These are phyloP conservation scores for Harlomillsia oculata DNA, from an alignment of 1,140 invertebrate species.

Conservation along the genomic window DNA sequence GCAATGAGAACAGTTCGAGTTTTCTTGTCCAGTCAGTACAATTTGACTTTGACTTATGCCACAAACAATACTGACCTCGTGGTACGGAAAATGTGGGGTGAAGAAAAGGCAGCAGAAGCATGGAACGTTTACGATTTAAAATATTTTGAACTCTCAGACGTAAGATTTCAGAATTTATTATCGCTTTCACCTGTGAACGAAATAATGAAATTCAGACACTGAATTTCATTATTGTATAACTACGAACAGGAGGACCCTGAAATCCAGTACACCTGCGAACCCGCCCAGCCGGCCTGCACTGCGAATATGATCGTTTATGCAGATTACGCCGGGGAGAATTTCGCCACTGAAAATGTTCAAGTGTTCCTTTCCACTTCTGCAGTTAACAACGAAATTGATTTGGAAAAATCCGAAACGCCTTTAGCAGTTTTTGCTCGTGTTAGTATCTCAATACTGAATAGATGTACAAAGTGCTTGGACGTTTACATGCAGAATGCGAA, in stretches of 20 bases:
- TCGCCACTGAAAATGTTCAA: background rate
- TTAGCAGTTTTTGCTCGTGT: conserved; percentile 17
- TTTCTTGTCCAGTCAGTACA: background rate
- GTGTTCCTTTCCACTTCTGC: conserved; percentile 17
- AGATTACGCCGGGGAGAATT: background rate
- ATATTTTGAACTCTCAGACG: background rate
- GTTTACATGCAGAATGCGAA: too few species aligned
- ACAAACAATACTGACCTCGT: background rate
- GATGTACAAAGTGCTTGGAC: too few species aligned
- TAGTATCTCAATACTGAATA: too few species aligned
- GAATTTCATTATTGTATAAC: background rate
- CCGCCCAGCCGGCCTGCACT: background rate
- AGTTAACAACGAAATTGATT: background rate
- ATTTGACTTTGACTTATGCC: background rate
- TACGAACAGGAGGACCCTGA: background rate
- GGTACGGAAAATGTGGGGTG: background rate
- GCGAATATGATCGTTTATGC: conserved; percentile 5
- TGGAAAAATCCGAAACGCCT: conserved; percentile 3
- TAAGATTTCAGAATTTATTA: background rate
- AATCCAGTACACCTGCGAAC: background rate
- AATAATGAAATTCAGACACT: background rate
- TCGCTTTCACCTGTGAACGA: too few species aligned
- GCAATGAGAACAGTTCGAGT: background rate
- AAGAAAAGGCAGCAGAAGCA: background rate
- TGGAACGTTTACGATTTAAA: background rate